phyloP scores from a whole-genome alignment of 2,113 vertebrate genomes.

The Cebus imitator region DNA sequence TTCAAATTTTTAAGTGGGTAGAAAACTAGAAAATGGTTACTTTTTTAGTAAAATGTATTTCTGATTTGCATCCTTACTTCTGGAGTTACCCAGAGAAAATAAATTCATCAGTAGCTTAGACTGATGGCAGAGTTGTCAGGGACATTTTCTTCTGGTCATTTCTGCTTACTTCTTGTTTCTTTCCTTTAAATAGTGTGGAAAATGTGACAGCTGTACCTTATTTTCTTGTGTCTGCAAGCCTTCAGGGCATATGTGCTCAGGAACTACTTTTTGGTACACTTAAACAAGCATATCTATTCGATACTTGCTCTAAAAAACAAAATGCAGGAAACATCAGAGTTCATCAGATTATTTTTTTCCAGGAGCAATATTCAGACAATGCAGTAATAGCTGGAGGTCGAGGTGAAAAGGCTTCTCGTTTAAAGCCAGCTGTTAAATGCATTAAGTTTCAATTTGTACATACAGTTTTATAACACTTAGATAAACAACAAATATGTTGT shows the following conservation, averaged over 20 bases:
- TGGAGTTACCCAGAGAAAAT: neutral
- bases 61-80: neutral
- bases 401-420: neutral
- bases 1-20: neutral
- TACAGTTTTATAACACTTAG: neutral
- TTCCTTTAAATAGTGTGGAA: neutral
- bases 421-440: neutral
- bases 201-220: neutral
- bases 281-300: neutral
- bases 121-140: neutral
- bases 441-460: neutral
- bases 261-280: neutral
- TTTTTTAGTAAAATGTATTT: neutral
- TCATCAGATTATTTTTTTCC: neutral
- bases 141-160: neutral
- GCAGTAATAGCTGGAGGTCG: neutral
- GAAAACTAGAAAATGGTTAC: neutral
- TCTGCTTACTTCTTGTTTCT: conserved; percentile 17
- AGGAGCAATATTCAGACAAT: neutral
- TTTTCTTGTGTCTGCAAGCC: neutral
- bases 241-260: neutral
- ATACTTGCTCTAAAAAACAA: neutral
- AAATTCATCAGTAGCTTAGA: neutral
- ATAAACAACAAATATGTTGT: neutral
- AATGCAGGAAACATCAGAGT: neutral